These are phyloP conservation scores for Heliconius aoede DNA, from an alignment of 2,888 invertebrate genomes.

Conservation along the genomic window DNA sequence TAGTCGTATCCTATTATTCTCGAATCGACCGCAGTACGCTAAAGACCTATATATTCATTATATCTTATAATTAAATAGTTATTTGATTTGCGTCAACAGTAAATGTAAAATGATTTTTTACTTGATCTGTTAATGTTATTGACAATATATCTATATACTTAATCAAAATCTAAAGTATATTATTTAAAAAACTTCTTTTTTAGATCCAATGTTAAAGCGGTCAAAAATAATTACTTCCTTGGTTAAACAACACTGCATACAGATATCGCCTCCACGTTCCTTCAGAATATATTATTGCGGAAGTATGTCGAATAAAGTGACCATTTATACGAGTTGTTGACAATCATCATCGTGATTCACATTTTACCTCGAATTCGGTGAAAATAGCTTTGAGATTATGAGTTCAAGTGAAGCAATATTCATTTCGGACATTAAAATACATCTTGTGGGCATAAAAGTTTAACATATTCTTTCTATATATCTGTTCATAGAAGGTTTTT, in stretches of 20 bases:
- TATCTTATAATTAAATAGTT: constrained; percentile 32
- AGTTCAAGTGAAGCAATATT: constrained; percentile 25
- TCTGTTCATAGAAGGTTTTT: not conserved
- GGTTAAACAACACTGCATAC: constrained; percentile 46
- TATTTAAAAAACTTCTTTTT: constrained; percentile 41
- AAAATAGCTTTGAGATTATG: constrained; percentile 48
- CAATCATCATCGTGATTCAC: constrained; percentile 63
- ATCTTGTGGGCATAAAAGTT: not conserved
- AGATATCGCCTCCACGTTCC: constrained; percentile 43
- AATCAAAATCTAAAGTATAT: constrained; percentile 39
- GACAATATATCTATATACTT: constrained; percentile 36
- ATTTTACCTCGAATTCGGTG: constrained; percentile 57
- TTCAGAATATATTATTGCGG: constrained; percentile 54
- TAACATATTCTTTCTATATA: not conserved
- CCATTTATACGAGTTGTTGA: constrained; percentile 66
- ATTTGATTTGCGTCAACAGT: constrained; percentile 32
- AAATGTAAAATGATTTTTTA: constrained; percentile 43
- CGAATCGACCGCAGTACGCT: constrained; percentile 30
- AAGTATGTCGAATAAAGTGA: constrained; percentile 63
- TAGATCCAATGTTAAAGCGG: constrained; percentile 49
- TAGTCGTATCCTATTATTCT: constrained; percentile 73
- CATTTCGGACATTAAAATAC: not conserved
- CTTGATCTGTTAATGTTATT: constrained; percentile 37
- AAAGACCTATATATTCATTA: constrained; percentile 39
- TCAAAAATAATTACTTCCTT: constrained; percentile 51